Evolutionary conservation across 2,888 invertebrate species (phyloP), one percentile per base, ranked within the genome.

Genomic region (Netelia virgata): DNA sequence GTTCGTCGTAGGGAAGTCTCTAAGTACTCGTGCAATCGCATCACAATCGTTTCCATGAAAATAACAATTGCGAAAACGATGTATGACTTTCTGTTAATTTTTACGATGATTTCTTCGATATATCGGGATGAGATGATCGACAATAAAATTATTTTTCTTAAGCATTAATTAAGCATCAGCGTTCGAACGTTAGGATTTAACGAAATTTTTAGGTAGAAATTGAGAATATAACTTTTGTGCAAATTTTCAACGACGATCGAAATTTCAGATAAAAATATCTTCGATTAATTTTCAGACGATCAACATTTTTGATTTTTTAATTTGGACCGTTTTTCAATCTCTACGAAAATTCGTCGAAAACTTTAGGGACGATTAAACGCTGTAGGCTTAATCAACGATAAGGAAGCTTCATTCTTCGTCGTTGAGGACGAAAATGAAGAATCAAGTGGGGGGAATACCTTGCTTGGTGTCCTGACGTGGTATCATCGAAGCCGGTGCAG

Each of bases 401-500:
- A 5, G 3, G 28, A 28, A 28, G 28, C 53, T n/a, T 53, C 16
- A 16, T 53, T 11, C 6, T 53, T 53, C 14, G 14, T 14, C 53
- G 53, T 53, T 53, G 14, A 57, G 57, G 18, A 61, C 28, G 28
- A 61, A 61, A 28, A 36, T 69, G 53, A 36, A 23, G 36, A 16
- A 20, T 72, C 5, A 57, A 36, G 10, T n/a, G 11, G 14, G 14
- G 11, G 14, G 14, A 16, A 90, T 91, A 95, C 96, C 95, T 93
- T 95, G 95, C 93, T 97, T 97, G 14, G 96, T 95, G 90, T 97
- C 97, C 90, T 96, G 96, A 70, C 96, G 95, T 0, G 97, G 96
- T 77, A 97, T 95, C 94, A 97, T 96, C 73, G 97, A 96, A 64
- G 97, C 97, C 10, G 98, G 98, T 14, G 98, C 98, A 6, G 98